Conservation (phyloP, 2,888 invertebrate species). For the Agrochola circellaris region DNA sequence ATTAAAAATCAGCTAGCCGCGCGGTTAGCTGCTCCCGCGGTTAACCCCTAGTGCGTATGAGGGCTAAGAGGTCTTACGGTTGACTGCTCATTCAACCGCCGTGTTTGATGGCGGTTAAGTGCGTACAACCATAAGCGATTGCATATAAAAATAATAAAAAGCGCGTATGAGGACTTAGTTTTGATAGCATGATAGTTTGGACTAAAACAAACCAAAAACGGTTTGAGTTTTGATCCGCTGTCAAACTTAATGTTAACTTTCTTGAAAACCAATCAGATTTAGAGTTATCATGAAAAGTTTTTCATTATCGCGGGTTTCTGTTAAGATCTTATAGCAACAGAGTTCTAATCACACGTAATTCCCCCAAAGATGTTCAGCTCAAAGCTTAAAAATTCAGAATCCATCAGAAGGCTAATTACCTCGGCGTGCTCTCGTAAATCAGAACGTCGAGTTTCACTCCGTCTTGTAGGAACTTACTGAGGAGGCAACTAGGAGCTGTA, state of each 20-base stretch:
- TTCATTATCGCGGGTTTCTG: neutral
- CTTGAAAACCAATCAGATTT: neutral
- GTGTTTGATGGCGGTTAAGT: too few relatives aligned
- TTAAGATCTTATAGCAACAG: neutral
- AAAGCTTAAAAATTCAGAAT: constrained; percentile 50
- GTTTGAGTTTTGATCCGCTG: neutral
- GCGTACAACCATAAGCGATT: too few relatives aligned
- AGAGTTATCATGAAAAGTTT: neutral
- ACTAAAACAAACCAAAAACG: neutral
- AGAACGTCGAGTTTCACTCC: constrained; percentile 7
- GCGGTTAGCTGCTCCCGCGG: too few relatives aligned
- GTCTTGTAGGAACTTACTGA: neutral
- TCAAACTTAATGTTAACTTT: neutral
- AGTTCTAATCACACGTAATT: constrained; percentile 25
- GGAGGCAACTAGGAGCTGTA: neutral
- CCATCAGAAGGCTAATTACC: constrained; percentile 52
- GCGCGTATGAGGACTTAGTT: too few relatives aligned
- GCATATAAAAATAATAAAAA: too few relatives aligned
- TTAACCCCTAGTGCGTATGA: too few relatives aligned
- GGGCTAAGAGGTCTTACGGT: too few relatives aligned
- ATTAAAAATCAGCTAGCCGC: too few relatives aligned
- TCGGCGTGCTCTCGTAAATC: constrained; percentile 34
- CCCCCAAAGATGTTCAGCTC: constrained; percentile 18
- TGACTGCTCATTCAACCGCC: too few relatives aligned
- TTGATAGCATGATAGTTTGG: too few relatives aligned